Conservation (phyloP, 1,140 invertebrate species). For the Camponotus vicinus region DNA sequence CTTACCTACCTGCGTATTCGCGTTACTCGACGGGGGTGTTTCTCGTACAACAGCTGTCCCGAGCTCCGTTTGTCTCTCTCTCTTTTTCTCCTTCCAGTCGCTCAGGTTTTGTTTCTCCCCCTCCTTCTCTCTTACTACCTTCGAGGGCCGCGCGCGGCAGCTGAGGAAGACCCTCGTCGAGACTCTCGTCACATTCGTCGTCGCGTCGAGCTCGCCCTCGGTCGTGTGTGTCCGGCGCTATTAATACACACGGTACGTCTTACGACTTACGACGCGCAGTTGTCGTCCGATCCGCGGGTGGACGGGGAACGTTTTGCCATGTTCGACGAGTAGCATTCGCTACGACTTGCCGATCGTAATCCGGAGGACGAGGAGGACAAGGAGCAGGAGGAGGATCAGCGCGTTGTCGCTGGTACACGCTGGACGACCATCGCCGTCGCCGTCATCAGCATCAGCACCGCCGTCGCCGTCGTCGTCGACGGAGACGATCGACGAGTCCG, state of each 20-base stretch:
- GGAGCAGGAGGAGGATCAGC: no score
- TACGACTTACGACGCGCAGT: not conserved
- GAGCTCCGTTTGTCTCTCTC: constrained; percentile 25
- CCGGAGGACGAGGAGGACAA: no score
- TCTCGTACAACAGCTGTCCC: not conserved
- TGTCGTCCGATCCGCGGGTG: not conserved
- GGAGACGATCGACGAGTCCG: no score
- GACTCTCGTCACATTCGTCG: not conserved
- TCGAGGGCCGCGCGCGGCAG: not conserved
- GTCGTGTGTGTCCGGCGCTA: not conserved
- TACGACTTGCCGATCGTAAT: not conserved
- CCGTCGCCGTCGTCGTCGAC: no score
- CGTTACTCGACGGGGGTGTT: not conserved
- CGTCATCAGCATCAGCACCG: no score
- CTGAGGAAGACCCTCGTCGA: not conserved
- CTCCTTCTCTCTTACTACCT: not conserved
- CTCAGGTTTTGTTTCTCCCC: not conserved
- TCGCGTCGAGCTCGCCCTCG: not conserved
- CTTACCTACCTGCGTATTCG: no score
- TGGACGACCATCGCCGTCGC: no score
- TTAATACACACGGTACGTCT: constrained; percentile 4
- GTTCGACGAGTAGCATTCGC: not conserved
- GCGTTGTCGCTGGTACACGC: no score
- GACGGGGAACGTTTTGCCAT: not conserved
- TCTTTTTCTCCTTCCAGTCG: constrained; percentile 19